Evolutionary conservation across 2,797 vertebrate genomes (phyloP).

Genomic region (Microchirus variegatus): DNA sequence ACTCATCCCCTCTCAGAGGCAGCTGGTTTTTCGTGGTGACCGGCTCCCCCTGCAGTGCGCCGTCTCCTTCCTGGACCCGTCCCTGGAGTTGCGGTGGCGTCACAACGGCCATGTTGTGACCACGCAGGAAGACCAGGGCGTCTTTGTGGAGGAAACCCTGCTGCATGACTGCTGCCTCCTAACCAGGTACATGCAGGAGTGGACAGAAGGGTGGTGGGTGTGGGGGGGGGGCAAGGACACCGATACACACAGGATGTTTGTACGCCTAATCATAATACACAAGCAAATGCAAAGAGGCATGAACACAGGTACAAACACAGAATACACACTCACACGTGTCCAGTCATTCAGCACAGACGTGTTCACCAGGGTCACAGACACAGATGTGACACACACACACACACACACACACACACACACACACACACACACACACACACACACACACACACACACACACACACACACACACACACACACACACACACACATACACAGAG

Average conservation of each 20-base stretch:
- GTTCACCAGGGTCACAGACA: conserved; percentile 5
- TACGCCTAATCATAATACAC: not conserved
- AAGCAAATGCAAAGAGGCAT: not conserved
- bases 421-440: not conserved
- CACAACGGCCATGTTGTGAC: conserved; percentile 78
- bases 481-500: too few relatives aligned
- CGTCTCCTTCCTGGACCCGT: conserved; percentile 84
- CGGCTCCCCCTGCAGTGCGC: conserved; percentile 91
- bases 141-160: conserved; percentile 89
- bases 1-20: conserved; percentile 91
- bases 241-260: not conserved
- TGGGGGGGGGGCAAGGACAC: too few relatives aligned
- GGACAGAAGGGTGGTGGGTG: too few relatives aligned
- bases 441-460: not conserved
- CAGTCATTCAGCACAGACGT: conserved; percentile 2
- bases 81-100: conserved; percentile 84
- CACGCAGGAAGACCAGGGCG: conserved; percentile 83
- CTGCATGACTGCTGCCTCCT: conserved; percentile 92
- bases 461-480: not conserved
- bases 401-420: conserved; percentile 3
- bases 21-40: conserved; percentile 91
- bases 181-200: conserved; percentile 81
- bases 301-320: not conserved
- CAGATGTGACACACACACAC: conserved; percentile 1
- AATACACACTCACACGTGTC: too few relatives aligned